Evolutionary conservation across 2,113 vertebrate species (phyloP), one percentile per base, ranked within the genome.

Genomic region (Planiliza haematocheilus): DNA sequence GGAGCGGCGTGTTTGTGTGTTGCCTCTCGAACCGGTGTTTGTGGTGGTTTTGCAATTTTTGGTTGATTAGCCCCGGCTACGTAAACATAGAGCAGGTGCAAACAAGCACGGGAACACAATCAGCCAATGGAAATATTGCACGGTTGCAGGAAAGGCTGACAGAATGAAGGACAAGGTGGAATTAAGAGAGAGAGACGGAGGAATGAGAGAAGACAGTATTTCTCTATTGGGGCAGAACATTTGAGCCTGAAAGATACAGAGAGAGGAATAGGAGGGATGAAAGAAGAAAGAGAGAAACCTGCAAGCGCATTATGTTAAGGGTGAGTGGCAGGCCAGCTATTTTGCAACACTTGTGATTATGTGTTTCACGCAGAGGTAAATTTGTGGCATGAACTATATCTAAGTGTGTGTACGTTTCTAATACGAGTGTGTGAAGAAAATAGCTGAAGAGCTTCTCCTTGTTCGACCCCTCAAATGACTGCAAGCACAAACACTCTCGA

Each of bases 251-350:
- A 30, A 18, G 21, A 56, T 8, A 45, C 4, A 50, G 41, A 66
- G 14, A 20, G 11, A 60, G 11, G 0, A 43, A 42, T 12, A 51
- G 56, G 41, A 16, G 21, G 53, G 41, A 8, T 11, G 21, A 14
- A 49, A 37, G 36, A 56, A n/a, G 46, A 57, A 24, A 16, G 8
- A 14, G 65, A 36, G 55, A 20, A 48, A 69, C 72, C 73, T 61
- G 75, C 71, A 72, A 74, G 65, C 42, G 3, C 71, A 56, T 76
- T 56, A 57, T 48, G 52, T 67, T 77, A 8, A 66, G 24, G 9
- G 46, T 67, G 83, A 81, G 70, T 57, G 66, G 79, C 81, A 45
- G 75, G 81, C 56, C 69, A 75, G 72, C 70, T 79, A 55, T 49
- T 83, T 56, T 64, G 61, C 74, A 63, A 30, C 75, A 72, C 61